Percentiles rank a stretch among this genome's conserved stretches.
phyloP scores from a whole-genome alignment of 2,888 invertebrate species.

The Nomada fabriciana region DNA sequence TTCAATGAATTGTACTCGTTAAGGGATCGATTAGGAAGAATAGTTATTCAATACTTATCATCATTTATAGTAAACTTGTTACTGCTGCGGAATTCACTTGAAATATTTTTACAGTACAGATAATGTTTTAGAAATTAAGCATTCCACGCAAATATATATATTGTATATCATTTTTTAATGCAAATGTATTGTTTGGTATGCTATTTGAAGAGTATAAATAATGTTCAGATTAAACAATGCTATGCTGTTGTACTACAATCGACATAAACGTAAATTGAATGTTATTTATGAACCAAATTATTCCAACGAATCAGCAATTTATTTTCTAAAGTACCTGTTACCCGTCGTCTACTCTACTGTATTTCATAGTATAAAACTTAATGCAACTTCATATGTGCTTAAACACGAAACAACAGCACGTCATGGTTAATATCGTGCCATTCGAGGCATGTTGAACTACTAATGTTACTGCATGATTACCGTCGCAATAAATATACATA shows the following conservation, averaged over 20 bases:
- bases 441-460: constrained; percentile 23
- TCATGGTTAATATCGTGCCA: constrained; percentile 19
- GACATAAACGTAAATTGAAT: background rate
- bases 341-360: background rate
- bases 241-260: background rate
- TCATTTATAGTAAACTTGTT: background rate
- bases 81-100: background rate
- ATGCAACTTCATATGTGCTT: constrained; percentile 36
- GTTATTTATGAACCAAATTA: background rate
- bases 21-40: constrained; percentile 13
- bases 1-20: background rate
- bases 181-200: background rate
- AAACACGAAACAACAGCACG: constrained; percentile 39
- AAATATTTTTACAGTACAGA: constrained; percentile 1
- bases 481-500: constrained; percentile 9
- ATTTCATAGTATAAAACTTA: background rate
- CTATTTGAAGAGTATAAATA: background rate
- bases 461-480: constrained; percentile 38
- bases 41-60: background rate
- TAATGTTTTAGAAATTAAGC: constrained; percentile 1
- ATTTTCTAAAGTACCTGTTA: constrained; percentile 1
- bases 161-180: background rate
- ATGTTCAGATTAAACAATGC: background rate
- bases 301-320: background rate
- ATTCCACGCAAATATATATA: background rate